Conservation (phyloP, 2,113 vertebrate species). For the Amblyopsis rosae region DNA sequence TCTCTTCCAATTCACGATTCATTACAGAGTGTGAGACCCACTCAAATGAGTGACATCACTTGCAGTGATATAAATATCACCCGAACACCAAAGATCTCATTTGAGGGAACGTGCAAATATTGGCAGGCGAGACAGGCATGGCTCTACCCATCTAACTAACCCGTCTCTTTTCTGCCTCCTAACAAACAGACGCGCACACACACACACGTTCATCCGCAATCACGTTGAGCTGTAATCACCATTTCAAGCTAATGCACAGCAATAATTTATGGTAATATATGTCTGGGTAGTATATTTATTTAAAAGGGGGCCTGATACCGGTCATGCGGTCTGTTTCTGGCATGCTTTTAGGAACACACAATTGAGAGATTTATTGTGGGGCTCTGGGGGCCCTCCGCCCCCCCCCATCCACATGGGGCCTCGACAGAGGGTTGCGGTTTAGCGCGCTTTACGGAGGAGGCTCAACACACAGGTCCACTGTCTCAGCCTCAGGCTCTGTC, state of each 20-base stretch:
- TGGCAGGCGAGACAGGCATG: conserved; percentile 43
- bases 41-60: conserved; percentile 50
- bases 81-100: conserved; percentile 37
- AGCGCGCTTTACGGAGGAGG: conserved; percentile 9
- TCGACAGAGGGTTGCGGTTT: conserved; percentile 41
- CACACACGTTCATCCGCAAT: conserved; percentile 14
- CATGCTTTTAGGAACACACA: conserved; percentile 46
- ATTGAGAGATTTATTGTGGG: conserved; percentile 63
- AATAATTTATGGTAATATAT: conserved; percentile 60
- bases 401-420: conserved; percentile 40
- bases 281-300: conserved; percentile 49
- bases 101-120: conserved; percentile 59
- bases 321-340: conserved; percentile 58
- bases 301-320: conserved; percentile 53
- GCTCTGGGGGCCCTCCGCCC: conserved; percentile 33
- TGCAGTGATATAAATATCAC: conserved; percentile 50
- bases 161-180: conserved; percentile 2
- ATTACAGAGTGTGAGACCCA: conserved; percentile 18
- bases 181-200: conserved; percentile 10
- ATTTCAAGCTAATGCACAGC: neutral
- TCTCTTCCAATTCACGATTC: conserved; percentile 34
- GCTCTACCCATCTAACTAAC: neutral
- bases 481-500: conserved; percentile 50
- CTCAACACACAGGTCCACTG: conserved; percentile 57
- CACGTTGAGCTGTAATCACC: conserved; percentile 47